These are phyloP conservation scores for Yponomeuta cagnagella DNA, from an alignment of 2,888 invertebrate species.

Conservation along the genomic window DNA sequence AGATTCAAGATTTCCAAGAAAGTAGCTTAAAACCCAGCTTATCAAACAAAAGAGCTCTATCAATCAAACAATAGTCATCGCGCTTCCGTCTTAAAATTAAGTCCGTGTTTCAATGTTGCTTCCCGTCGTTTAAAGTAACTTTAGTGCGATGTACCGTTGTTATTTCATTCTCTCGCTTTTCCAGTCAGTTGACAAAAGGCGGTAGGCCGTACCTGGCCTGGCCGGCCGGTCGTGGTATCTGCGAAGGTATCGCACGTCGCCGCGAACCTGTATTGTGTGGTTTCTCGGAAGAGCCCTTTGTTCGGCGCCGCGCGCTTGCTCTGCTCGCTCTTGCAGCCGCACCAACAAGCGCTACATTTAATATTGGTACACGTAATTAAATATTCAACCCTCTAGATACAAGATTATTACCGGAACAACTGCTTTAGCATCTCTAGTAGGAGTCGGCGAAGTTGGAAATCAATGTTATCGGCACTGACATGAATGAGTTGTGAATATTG, in stretches of 20 bases:
- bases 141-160: neutral
- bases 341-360: too few species aligned
- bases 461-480: neutral
- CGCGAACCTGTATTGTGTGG: constrained; percentile 73
- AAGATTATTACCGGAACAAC: constrained; percentile 33
- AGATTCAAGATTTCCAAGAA: too few species aligned
- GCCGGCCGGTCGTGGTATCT: constrained; percentile 47
- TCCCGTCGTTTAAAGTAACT: too few species aligned
- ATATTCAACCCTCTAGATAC: too few species aligned
- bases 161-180: neutral
- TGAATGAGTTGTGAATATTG: constrained; percentile 32
- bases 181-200: constrained; percentile 48
- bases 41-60: too few species aligned
- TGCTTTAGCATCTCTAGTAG: constrained; percentile 6
- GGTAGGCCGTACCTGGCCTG: constrained; percentile 45
- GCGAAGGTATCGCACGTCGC: constrained; percentile 73
- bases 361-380: too few species aligned
- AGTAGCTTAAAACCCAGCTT: too few species aligned
- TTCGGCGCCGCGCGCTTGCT: constrained; percentile 46
- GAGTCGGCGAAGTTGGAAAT: neutral
- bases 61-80: too few species aligned
- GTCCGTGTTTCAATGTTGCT: too few species aligned
- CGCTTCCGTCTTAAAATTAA: too few species aligned
- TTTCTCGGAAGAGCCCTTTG: constrained; percentile 72
- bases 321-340: constrained; percentile 25